Conservation (phyloP, 2,113 vertebrate species). For the Pygoscelis antarcticus region DNA sequence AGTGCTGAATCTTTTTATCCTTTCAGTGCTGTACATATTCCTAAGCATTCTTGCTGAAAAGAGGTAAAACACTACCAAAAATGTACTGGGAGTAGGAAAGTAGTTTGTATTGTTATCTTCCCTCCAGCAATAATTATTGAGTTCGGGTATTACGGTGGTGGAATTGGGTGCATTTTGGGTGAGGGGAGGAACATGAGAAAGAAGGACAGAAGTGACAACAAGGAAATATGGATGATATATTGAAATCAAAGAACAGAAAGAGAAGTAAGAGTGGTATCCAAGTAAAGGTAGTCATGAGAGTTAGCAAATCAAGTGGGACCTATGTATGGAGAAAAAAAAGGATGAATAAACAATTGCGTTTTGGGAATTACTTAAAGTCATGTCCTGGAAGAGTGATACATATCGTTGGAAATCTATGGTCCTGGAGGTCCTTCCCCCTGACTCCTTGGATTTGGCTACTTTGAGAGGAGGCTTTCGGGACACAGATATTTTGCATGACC, state of each 20-base stretch:
- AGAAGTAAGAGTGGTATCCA: neutral
- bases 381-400: neutral
- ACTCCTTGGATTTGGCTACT: neutral
- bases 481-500: neutral
- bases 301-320: neutral
- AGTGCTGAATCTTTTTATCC: neutral
- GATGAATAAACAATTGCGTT: neutral
- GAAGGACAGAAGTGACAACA: neutral
- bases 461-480: neutral
- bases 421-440: accelerated
- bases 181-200: neutral
- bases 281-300: neutral
- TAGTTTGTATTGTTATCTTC: neutral
- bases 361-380: neutral
- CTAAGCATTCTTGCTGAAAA: neutral
- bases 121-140: neutral
- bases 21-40: neutral
- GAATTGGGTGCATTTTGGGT: neutral
- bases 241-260: neutral
- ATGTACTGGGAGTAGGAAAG: neutral
- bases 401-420: neutral
- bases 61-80: neutral
- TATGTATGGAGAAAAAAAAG: neutral
- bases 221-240: neutral
- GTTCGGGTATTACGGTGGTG: neutral